A percentile compares a stretch with the other conserved stretches of the same genome.
Evolutionary conservation across 2,797 vertebrate species (phyloP).

Genomic region (Acanthurus leucopareius): DNA sequence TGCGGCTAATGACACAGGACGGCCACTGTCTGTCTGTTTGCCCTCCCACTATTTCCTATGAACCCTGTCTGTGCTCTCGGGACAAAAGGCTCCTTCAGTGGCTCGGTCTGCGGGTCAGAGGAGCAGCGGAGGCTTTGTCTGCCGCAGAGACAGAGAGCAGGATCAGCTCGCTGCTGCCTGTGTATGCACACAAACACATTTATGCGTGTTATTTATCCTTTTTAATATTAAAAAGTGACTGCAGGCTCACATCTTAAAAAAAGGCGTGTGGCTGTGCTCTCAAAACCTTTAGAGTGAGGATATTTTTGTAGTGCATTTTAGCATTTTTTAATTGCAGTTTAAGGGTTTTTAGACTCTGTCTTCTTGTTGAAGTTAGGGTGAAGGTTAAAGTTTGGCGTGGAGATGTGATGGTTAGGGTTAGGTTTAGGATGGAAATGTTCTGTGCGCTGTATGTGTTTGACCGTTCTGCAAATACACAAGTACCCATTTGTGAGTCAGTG

Average conservation of each 20-base stretch:
- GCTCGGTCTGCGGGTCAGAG: slow-evolving; percentile 51
- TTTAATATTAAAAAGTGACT: background rate
- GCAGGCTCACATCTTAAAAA: too few relatives aligned
- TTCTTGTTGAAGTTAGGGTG: background rate
- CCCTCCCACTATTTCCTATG: slow-evolving; percentile 78
- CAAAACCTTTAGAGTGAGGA: background rate
- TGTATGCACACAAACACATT: background rate
- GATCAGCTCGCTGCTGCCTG: slow-evolving; percentile 10
- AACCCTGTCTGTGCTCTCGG: slow-evolving; percentile 60
- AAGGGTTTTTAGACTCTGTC: background rate
- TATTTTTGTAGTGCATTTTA: background rate
- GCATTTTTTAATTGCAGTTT: background rate
- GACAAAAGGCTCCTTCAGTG: slow-evolving; percentile 79
- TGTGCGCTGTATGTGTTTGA: background rate
- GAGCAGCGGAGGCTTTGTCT: slow-evolving; percentile 63
- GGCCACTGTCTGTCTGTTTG: slow-evolving; percentile 71
- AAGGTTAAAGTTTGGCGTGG: background rate
- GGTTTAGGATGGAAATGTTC: background rate
- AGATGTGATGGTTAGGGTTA: background rate
- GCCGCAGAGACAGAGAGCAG: background rate
- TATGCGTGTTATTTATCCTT: background rate
- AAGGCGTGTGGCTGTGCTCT: background rate
- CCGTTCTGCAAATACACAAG: background rate
- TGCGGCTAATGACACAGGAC: slow-evolving; percentile 73
- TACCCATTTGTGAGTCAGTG: background rate